Percentiles rank a stretch among this genome's conserved stretches.
Conservation (phyloP, 2,797 vertebrate genomes). For the Gallinago stenura region DNA sequence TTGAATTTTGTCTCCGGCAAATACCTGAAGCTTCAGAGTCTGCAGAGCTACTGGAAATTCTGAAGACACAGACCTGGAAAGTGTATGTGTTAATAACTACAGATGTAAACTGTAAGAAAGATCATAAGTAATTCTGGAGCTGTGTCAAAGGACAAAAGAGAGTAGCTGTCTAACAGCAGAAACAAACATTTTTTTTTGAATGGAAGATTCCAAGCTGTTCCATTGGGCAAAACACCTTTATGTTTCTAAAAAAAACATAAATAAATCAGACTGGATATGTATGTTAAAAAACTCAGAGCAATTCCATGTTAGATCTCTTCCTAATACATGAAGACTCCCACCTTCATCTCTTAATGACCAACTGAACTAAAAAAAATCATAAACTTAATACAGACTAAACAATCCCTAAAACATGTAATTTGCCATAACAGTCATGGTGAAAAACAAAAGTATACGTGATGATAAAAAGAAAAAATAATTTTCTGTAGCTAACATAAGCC, state of each 20-base stretch:
- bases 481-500: not conserved
- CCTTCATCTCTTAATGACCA: not conserved
- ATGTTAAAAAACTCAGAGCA: not conserved
- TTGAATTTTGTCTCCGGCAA: not conserved
- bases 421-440: not conserved
- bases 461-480: not conserved
- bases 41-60: not conserved
- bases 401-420: not conserved
- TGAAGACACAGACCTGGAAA: not conserved
- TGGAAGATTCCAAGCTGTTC: not conserved
- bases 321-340: not conserved
- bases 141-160: not conserved
- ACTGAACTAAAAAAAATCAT: not conserved
- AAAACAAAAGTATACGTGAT: not conserved
- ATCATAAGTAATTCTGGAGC: not conserved
- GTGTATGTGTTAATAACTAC: not conserved
- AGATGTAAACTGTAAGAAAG: not conserved
- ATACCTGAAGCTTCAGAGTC: not conserved
- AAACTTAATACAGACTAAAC: not conserved
- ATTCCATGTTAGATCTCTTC: not conserved
- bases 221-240: not conserved
- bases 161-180: not conserved
- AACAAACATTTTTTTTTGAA: not conserved
- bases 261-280: not conserved
- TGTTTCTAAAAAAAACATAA: not conserved